Base-by-base conservation (phyloP, 1,140 invertebrate genomes). In the Oryctes rhinoceros region DNA sequence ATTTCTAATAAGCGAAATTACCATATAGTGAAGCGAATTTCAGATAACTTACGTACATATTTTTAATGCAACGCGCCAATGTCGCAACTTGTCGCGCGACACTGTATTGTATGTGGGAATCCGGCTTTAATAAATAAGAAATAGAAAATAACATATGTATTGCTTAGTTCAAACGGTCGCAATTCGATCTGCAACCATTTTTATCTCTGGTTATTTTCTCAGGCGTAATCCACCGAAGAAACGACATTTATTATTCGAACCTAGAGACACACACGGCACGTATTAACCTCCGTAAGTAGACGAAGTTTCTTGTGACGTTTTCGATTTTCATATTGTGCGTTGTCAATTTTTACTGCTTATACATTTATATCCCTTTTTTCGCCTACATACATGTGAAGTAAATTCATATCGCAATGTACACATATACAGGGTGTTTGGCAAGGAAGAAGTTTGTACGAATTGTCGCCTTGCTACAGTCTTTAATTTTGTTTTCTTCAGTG, bases 241-340 rank as follows among this genome's bases (percentile, higher is more conserved):
- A 80, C 53, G 79, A 80, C 79, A 78, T 80, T 79, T 80, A 80
- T 78, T 80, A 80, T 76, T 44, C 75, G 18, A 47, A 76, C 24
- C 20, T 80, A 35, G 75, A 80, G 53, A 78, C 76, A 59, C 79
- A 80, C 53, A 47, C n/a, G n/a, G 79, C 75, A 20, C 76, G 75
- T 13, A 65, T 65, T 65, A 48, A 79, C 15, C 24, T 62, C 18
- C 62, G 78, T 79, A 79, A 79, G 78, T 79, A 62, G 15, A 76
- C 75, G 18, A 11, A 48, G 18, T 20, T 35, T 44, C 35, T 48
- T 76, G 37, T 76, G 30, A 44, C 9, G n/a, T 76, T 76, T 76
- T 30, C n/a, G n/a, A 18, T 30, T 30, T 15, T 13, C 24, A 35
- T 13, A 76, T 30, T 30, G 24, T 44, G 47, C 37, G 74, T 39